Base-by-base conservation (phyloP, 2,113 vertebrate genomes). In the Lampris incognitus region DNA sequence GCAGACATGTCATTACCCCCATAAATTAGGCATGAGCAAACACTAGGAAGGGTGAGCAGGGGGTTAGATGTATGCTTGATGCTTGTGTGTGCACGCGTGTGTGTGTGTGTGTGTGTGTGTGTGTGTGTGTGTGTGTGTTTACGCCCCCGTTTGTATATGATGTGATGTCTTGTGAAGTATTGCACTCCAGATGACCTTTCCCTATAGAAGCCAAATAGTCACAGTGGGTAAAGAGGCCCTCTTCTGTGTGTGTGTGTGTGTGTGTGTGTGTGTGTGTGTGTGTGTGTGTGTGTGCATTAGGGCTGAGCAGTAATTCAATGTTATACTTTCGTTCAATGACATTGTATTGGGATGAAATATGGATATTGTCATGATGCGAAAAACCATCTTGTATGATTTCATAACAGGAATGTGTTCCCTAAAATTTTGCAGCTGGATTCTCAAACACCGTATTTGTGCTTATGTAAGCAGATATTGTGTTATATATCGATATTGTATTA, bases 1-100 rank as follows among this genome's bases (percentile, higher is more conserved):
- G 69, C 36, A 70, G 63, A 63, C 66, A 13, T 86, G 72, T 82
- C 83, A 85, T 88, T 72, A 73, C 36, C 5, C 38, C 58, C 51
- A 78, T 87, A 71, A 92, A 92, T 93, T 87, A 87, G 66, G 52
- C 13, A 82, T 78, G 82, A 89, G 76, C 40, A 38, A 11, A 78
- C 66, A 39, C n/a, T 37, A 63, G 37, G 46, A 37, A 13, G 51
- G 71, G 58, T 9, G 54, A 24, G 54, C 36, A 3, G 13, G 42
- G 57, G 37, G 24, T 50, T 67, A 59, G 42, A 70, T 46, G 66
- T 68, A 72, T 38, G 52, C 38, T 48, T 3, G 54, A 40, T 65
- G 66, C 66, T 40, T 44, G 55, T 56, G 46, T 39, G 51, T 58
- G n/a, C n/a, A n/a, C n/a, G n/a, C n/a, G 64, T 69, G 57, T 80